phyloP scores from a whole-genome alignment of 1,140 invertebrate genomes.

The Spodoptera frugiperda region DNA sequence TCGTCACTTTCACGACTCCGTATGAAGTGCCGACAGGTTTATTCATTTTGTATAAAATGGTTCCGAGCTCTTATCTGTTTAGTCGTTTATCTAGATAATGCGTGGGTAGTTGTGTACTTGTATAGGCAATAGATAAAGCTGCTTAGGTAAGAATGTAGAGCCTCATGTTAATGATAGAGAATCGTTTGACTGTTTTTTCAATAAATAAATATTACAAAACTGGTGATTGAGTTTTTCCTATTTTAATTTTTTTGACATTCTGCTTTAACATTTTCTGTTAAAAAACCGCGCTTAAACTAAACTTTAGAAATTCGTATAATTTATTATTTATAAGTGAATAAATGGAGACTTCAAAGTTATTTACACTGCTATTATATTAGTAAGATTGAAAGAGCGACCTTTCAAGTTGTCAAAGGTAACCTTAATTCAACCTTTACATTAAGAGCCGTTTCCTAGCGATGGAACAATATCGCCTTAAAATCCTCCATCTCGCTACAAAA shows the following conservation, averaged over 20 bases:
- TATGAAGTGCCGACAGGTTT: constrained; percentile 11
- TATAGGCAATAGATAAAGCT: too few species aligned
- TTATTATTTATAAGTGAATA: background rate
- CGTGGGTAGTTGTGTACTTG: background rate
- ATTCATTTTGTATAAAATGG: constrained; percentile 35
- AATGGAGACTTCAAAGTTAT: constrained; percentile 13
- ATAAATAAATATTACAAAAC: too few species aligned
- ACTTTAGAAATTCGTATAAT: background rate
- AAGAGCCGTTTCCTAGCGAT: background rate
- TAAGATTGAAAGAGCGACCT: constrained; percentile 2
- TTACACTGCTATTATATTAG: background rate
- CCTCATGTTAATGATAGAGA: too few species aligned
- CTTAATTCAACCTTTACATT: constrained; percentile 11
- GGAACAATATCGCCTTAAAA: background rate
- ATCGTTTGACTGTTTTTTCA: too few species aligned
- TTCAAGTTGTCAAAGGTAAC: constrained; percentile 24
- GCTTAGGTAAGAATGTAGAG: too few species aligned
- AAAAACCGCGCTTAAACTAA: background rate
- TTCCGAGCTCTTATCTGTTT: background rate
- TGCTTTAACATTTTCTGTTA: background rate
- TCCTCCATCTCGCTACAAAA: constrained; percentile 7
- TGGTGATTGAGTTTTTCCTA: too few species aligned
- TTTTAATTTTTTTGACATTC: too few species aligned
- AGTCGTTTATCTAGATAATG: background rate
- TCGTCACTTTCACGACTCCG: constrained; percentile 21